Evolutionary conservation across 2,113 vertebrate genomes (phyloP).

Genomic region (Brienomyrus brachyistius): DNA sequence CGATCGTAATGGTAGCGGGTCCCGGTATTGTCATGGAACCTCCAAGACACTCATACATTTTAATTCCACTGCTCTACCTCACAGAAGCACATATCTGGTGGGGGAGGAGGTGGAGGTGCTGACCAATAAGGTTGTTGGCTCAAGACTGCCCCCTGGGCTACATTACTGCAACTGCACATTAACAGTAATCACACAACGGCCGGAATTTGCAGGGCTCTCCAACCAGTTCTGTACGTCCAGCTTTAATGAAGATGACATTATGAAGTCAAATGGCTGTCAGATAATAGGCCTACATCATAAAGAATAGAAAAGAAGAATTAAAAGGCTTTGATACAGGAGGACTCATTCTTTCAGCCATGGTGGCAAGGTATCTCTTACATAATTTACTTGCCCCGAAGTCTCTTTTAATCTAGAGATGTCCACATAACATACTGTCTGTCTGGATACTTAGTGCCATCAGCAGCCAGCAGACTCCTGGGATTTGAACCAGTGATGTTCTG

Average conservation of each 20-base stretch:
- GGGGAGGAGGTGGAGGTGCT: not conserved
- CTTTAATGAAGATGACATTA: not conserved
- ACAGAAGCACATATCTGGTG: not conserved
- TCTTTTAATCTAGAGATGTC: not conserved
- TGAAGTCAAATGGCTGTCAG: not conserved
- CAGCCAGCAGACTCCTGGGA: not conserved
- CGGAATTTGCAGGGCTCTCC: not conserved
- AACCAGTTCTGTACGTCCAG: not conserved
- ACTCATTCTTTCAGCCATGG: not conserved
- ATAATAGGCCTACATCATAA: not conserved
- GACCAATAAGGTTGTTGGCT: not conserved
- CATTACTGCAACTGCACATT: not conserved
- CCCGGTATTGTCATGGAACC: not conserved
- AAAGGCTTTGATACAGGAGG: not conserved
- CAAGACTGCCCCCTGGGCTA: not conserved
- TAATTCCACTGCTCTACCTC: not conserved
- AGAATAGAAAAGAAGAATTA: slow-evolving; percentile 9
- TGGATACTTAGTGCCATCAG: not conserved
- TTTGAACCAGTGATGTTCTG: not conserved
- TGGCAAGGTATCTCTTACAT: not conserved
- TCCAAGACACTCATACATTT: not conserved
- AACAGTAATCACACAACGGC: not conserved
- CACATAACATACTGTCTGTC: not conserved
- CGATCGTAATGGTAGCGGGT: not conserved
- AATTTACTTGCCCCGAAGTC: not conserved